phyloP scores from a whole-genome alignment of 2,888 invertebrate genomes.

The Luperina nickerlii region DNA sequence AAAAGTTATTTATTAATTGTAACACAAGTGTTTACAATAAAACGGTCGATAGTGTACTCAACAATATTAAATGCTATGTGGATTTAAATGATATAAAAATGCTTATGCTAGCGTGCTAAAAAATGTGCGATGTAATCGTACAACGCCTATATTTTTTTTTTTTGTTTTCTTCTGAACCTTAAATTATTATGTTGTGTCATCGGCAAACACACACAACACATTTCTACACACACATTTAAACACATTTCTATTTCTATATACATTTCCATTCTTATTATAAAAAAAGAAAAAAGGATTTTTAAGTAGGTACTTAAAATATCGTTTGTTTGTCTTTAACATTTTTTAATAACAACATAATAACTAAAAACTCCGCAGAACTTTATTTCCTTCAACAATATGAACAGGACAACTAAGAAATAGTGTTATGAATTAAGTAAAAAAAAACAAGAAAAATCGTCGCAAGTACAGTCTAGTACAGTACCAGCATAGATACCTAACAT shows the following conservation, averaged over 20 bases:
- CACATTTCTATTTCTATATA: background rate
- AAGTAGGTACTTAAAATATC: slow-evolving; percentile 5
- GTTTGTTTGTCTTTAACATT: slow-evolving; percentile 11
- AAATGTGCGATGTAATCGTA: too few relatives aligned
- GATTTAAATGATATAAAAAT: too few relatives aligned
- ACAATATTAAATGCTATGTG: too few relatives aligned
- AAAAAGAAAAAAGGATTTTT: background rate
- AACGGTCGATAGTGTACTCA: too few relatives aligned
- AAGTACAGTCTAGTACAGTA: slow-evolving; percentile 44
- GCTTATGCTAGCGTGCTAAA: too few relatives aligned
- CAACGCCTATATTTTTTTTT: background rate
- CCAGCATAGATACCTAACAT: background rate
- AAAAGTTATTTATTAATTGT: too few relatives aligned
- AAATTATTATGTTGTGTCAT: background rate
- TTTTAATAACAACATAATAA: slow-evolving; percentile 41
- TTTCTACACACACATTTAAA: too few relatives aligned
- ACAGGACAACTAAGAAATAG: slow-evolving; percentile 19
- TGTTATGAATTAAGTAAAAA: slow-evolving; percentile 51
- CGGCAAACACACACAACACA: background rate
- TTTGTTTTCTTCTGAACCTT: too few relatives aligned
- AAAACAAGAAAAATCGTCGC: slow-evolving; percentile 24
- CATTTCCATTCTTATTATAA: background rate
- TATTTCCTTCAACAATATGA: slow-evolving; percentile 13
- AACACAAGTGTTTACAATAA: too few relatives aligned
- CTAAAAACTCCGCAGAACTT: slow-evolving; percentile 14